Percentiles rank a stretch among this genome's conserved stretches.
Conservation (phyloP, 2,888 invertebrate genomes). For the Hesperia comma region DNA sequence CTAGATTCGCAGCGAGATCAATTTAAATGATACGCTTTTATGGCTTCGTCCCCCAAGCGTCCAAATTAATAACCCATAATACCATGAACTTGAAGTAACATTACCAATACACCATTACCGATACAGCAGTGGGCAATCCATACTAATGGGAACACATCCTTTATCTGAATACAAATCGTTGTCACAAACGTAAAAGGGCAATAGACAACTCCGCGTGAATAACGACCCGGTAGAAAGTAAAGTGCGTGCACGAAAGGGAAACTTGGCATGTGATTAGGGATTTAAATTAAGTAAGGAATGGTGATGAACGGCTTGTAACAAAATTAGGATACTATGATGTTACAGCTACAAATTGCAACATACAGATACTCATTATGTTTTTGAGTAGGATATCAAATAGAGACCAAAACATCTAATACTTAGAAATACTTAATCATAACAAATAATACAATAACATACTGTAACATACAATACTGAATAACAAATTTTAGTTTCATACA, state of each 20-base stretch:
- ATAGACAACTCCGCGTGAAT: slow-evolving; percentile 30
- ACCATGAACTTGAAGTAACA: slow-evolving; percentile 12
- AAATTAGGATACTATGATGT: not conserved
- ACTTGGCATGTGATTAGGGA: slow-evolving; percentile 23
- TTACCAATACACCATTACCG: slow-evolving; percentile 25
- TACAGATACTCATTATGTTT: no score
- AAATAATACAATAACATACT: no score
- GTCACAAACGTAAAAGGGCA: slow-evolving; percentile 24
- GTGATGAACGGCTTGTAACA: not conserved
- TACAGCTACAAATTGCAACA: no score
- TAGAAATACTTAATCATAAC: no score
- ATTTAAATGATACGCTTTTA: no score
- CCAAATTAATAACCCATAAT: not conserved
- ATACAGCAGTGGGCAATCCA: slow-evolving; percentile 19
- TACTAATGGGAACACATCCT: slow-evolving; percentile 19
- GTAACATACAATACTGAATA: no score
- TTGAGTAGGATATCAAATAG: no score
- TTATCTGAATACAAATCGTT: slow-evolving; percentile 30
- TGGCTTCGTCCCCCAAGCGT: no score
- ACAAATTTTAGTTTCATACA: no score
- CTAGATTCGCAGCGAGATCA: no score
- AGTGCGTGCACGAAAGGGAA: slow-evolving; percentile 30
- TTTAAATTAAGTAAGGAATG: not conserved
- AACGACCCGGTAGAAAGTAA: slow-evolving; percentile 32
- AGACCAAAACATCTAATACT: no score